A percentile compares a stretch with the other conserved stretches of the same genome.
Conservation (phyloP, 2,797 vertebrate genomes). For the Esox masquinongy region DNA sequence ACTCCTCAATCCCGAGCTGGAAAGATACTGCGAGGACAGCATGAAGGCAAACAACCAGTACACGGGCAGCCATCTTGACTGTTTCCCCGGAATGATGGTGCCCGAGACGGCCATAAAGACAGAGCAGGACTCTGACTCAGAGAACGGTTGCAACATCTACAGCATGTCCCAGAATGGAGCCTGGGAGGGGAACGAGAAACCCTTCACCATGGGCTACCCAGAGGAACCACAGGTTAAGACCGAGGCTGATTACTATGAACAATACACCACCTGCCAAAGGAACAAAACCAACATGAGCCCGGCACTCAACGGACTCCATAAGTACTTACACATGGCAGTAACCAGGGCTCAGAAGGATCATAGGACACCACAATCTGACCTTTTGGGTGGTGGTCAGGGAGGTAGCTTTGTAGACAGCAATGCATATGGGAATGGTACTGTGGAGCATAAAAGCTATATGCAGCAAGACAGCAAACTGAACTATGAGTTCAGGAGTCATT, state of each 20-base stretch:
- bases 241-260: constrained; percentile 61
- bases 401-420: constrained; percentile 43
- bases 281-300: constrained; percentile 59
- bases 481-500: constrained; percentile 65
- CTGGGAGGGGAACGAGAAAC: constrained; percentile 44
- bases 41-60: constrained; percentile 58
- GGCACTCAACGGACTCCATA: constrained; percentile 57
- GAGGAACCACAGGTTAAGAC: constrained; percentile 72
- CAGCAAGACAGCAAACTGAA: constrained; percentile 61
- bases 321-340: constrained; percentile 47
- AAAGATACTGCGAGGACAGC: constrained; percentile 55
- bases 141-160: constrained; percentile 60
- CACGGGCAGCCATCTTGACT: constrained; percentile 45
- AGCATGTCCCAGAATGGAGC: constrained; percentile 43
- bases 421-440: constrained; percentile 51
- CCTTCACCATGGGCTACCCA: constrained; percentile 49
- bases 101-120: constrained; percentile 76
- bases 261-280: constrained; percentile 62
- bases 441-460: constrained; percentile 59
- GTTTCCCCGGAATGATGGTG: constrained; percentile 51
- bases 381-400: constrained; percentile 27
- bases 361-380: constrained; percentile 57
- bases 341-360: constrained; percentile 28
- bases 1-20: constrained; percentile 51
- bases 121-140: constrained; percentile 76